Base-by-base conservation (phyloP, 1,140 invertebrate species). In the Paracyclopina nana region DNA sequence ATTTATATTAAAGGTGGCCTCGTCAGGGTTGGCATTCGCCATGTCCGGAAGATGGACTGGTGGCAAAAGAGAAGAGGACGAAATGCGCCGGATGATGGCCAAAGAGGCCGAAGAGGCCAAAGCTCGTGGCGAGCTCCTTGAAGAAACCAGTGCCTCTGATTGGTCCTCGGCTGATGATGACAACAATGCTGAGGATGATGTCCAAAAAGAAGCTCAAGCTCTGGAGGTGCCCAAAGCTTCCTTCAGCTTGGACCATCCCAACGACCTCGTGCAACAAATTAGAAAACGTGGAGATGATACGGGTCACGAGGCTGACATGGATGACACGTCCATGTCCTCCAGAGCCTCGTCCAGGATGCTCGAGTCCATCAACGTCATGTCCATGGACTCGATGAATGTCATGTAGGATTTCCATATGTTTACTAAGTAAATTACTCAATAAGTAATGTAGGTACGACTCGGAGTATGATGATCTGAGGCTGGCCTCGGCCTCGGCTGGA, bases 331-430 rank as follows among this genome's bases (percentile, higher is more conserved):
- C 25, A 75, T 81, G 54, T 78, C 75, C 45, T 79, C 77, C 0
- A 66, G 80, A 50, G 80, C 80, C 6, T 82, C 79, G 40, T 82
- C 79, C 8, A 71, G 79, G 12, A 71, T 80, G 16, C 73, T 79
- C 56, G 78, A 80, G 59, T 78, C 76, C 2, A 78, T 80, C 59
- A n/a, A n/a, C n/a, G n/a, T n/a, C 27, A 71, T 82, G 53, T 80
- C 76, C 46, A 63, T 82, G 18, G 80, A 82, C 62, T 80, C 78
- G 11, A 68, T 81, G 41, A 80, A 78, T 63, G 77, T 77, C 43
- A 72, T 82, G 53, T 38, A 9, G 20, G 34, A n/a, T n/a, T n/a
- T n/a, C n/a, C n/a, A n/a, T n/a, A n/a, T n/a, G n/a, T n/a, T n/a
- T n/a, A n/a, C n/a, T n/a, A n/a, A n/a, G n/a, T n/a, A n/a, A n/a